Base-by-base conservation (phyloP, 1,140 invertebrate species). In the Formica exsecta region DNA sequence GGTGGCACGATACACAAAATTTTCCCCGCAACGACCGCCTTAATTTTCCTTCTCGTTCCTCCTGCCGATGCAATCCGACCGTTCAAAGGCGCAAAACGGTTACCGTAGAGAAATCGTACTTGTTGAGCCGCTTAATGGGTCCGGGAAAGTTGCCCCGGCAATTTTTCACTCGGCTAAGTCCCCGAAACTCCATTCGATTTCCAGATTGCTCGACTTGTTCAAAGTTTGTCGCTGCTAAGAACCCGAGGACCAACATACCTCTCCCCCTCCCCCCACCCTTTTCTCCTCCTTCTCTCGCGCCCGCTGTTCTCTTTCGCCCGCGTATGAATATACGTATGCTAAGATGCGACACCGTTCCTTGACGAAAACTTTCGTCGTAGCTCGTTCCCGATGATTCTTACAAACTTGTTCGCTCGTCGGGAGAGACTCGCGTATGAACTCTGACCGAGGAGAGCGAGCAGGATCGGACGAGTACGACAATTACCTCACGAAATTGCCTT, bases 151-250 rank as follows among this genome's bases (percentile, higher is more conserved):
- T 93, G 86, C 76, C 41, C 61, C 62, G 71, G 87, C 89, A 93
- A 94, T 94, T 94, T 94, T 94, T 94, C 92, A 93, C 92, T 93
- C 89, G 90, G 90, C 88, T 89, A 92, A 92, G 93, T 93, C 92
- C 79, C 86, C 88, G 81, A 92, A 91, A 93, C 92, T 93, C 87
- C 85, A 93, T 92, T 91, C 89, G 93, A 93, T 92, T 51, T 93
- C 91, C 90, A 93, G 91, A 93, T 93, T 93, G 92, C 92, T 64
- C 89, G 90, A 93, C 92, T 94, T 93, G 93, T 91, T 92, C 89
- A 64, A 93, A 94, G 91, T 94, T 94, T 90, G 89, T 89, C 87
- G 76, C 88, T 32, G 81, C 70, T 41, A 57, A 25, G 64, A 57
- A 71, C 54, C 65, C 65, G 19, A 41, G 48, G 25, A 41, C 77